Conservation (phyloP, 2,797 vertebrate genomes). For the Ceryle rudis region DNA sequence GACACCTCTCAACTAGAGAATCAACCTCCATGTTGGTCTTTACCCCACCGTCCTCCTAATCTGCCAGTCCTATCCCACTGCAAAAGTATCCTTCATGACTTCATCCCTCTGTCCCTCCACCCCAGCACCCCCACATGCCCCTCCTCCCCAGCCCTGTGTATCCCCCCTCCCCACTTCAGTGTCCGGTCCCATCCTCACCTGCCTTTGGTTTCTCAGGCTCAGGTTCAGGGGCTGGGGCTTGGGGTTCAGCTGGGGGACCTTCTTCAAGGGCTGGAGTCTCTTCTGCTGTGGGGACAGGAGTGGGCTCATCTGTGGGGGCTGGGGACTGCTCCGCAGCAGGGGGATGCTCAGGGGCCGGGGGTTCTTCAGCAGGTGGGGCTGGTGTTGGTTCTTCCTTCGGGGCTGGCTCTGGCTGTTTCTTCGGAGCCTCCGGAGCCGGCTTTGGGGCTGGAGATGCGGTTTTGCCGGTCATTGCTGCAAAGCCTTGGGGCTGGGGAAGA, state of each 20-base stretch:
- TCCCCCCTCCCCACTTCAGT: neutral
- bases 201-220: constrained; percentile 28
- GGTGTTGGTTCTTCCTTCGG: constrained; percentile 66
- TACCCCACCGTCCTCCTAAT: neutral
- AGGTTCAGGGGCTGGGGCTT: neutral
- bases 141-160: neutral
- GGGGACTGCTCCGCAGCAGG: neutral
- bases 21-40: neutral
- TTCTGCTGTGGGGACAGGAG: neutral
- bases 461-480: constrained; percentile 81
- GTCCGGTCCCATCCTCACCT: constrained; percentile 21
- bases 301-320: neutral
- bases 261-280: neutral
- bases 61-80: neutral
- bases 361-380: constrained; percentile 39
- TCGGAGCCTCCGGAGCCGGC: constrained; percentile 40
- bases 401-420: constrained; percentile 27
- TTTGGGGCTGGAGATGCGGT: constrained; percentile 69
- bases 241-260: neutral
- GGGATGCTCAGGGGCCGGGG: neutral
- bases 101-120: rapidly evolving
- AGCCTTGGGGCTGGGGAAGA: neutral
- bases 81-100: neutral
- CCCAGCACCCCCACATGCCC: rapidly evolving
- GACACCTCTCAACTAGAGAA: no score